These are phyloP conservation scores for Oedothorax gibbosus DNA, from an alignment of 1,140 invertebrate genomes.

Conservation along the genomic window DNA sequence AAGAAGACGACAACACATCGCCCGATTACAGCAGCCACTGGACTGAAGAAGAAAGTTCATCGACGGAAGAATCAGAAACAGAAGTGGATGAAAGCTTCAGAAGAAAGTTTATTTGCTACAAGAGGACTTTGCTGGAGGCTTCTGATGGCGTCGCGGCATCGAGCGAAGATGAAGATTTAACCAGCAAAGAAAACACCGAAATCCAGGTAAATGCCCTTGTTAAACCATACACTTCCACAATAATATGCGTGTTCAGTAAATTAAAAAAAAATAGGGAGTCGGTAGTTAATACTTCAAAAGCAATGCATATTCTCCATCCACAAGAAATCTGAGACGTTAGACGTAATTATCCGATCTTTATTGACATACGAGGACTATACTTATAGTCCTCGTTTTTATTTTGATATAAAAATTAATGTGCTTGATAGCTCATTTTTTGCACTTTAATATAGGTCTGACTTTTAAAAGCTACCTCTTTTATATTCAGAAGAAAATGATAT, in stretches of 20 bases:
- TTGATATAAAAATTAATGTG: too few relatives aligned
- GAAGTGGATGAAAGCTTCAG: slow-evolving; percentile 40
- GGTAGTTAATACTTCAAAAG: too few relatives aligned
- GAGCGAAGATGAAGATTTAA: slow-evolving; percentile 21
- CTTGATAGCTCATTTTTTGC: too few relatives aligned
- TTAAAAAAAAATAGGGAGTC: neutral
- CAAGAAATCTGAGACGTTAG: too few relatives aligned
- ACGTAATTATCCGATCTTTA: too few relatives aligned
- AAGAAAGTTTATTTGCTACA: slow-evolving; percentile 18
- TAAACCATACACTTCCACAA: neutral
- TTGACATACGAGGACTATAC: too few relatives aligned
- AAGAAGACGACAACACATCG: slow-evolving; percentile 34
- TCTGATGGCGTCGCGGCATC: slow-evolving; percentile 48
- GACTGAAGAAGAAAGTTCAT: slow-evolving; percentile 25
- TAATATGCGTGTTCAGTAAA: neutral
- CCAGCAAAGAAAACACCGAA: neutral
- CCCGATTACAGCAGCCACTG: slow-evolving; percentile 48
- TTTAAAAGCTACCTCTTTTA: too few relatives aligned
- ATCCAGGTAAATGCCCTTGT: neutral
- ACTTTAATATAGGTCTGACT: too few relatives aligned
- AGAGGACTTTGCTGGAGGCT: slow-evolving; percentile 22
- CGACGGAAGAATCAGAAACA: slow-evolving; percentile 20
- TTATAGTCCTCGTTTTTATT: too few relatives aligned
- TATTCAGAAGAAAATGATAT: too few relatives aligned
- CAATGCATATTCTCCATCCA: too few relatives aligned